These are phyloP conservation scores for Thalassoma bifasciatum DNA, from an alignment of 2,113 vertebrate species.

Conservation along the genomic window DNA sequence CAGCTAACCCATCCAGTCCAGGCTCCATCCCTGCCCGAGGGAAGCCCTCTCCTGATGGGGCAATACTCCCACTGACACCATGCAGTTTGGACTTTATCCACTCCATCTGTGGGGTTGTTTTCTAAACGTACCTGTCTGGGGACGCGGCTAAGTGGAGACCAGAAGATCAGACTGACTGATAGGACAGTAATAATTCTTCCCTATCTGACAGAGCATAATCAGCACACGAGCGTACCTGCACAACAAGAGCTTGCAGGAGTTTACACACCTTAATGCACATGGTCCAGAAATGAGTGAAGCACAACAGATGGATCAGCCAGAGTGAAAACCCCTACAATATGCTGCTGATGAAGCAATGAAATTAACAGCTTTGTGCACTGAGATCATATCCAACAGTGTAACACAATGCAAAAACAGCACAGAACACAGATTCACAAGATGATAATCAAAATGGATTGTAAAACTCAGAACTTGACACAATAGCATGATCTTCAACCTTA, in stretches of 20 bases:
- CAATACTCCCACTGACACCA: conserved; percentile 49
- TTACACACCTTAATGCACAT: not conserved
- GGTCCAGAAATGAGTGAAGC: conserved; percentile 3
- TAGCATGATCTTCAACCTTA: conserved; percentile 27
- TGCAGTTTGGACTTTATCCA: conserved; percentile 66
- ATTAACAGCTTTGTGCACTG: too few species aligned
- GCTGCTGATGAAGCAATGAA: not conserved
- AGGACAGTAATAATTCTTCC: conserved; percentile 62
- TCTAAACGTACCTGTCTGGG: conserved; percentile 60
- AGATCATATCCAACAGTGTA: not conserved
- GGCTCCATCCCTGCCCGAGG: conserved; percentile 58
- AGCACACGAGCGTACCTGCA: conserved; percentile 7
- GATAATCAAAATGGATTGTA: conserved; percentile 4
- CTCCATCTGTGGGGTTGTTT: conserved; percentile 59
- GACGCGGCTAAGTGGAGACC: conserved; percentile 45
- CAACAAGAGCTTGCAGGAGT: conserved; percentile 46
- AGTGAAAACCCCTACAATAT: not conserved
- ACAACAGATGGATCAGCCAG: conserved; percentile 2
- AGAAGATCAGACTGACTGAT: conserved; percentile 68
- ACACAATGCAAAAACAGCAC: not conserved
- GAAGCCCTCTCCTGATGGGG: conserved; percentile 59
- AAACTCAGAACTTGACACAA: not conserved
- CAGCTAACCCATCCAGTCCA: conserved; percentile 43
- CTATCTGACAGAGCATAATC: conserved; percentile 58
- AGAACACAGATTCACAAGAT: not conserved